Percentiles rank a stretch among this genome's conserved stretches.
Evolutionary conservation across 2,888 invertebrate species (phyloP).

Genomic region (Microchrysa polita): DNA sequence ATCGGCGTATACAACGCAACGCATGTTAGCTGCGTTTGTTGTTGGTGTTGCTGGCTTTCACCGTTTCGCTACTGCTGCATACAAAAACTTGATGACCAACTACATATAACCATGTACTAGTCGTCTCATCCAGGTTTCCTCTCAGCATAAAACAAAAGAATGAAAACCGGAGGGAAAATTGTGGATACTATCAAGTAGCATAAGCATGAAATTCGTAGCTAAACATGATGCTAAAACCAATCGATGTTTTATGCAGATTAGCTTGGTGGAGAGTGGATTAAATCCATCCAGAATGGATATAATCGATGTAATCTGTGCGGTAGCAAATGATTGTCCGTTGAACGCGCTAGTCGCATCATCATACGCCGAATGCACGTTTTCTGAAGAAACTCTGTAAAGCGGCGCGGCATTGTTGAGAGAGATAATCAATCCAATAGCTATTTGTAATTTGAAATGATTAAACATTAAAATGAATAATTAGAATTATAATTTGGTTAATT

Average conservation of each 20-base stretch:
- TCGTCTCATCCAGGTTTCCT: conserved; percentile 6
- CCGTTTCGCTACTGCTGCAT: conserved; percentile 27
- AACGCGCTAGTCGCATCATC: background rate
- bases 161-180: conserved; percentile 15
- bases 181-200: background rate
- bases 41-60: conserved; percentile 20
- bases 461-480: no score
- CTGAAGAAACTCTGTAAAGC: no score
- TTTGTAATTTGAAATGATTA: no score
- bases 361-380: no score
- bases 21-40: no score
- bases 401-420: no score
- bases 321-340: background rate
- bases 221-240: conserved; percentile 16
- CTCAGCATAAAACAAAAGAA: background rate
- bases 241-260: conserved; percentile 39
- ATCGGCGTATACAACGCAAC: no score
- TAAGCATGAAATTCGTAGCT: conserved; percentile 10
- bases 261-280: conserved; percentile 12
- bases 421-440: no score
- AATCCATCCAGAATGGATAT: conserved; percentile 6
- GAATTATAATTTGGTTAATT: no score
- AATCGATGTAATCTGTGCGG: background rate
- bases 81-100: conserved; percentile 17
- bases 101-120: no score